Evolutionary conservation across 2,888 invertebrate genomes (phyloP).

Genomic region (Caenorhabditis virilis): DNA sequence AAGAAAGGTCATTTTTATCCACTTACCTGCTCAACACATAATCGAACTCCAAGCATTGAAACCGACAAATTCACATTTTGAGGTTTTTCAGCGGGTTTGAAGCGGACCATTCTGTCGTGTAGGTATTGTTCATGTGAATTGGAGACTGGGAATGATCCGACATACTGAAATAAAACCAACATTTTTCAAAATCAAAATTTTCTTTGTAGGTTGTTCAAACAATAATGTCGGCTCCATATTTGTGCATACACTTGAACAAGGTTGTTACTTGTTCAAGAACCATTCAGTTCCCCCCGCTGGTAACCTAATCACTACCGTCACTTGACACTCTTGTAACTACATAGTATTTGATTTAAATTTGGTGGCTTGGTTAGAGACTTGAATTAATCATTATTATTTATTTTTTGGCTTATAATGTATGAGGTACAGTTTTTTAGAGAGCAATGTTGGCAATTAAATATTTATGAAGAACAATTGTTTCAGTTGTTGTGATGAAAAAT

Average conservation of each 20-base stretch:
- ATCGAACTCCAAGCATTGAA: slow-evolving; percentile 44
- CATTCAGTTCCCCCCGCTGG: slow-evolving; percentile 4
- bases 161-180: slow-evolving; percentile 22
- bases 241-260: slow-evolving; percentile 15
- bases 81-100: slow-evolving; percentile 7
- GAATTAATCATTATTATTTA: no score
- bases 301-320: slow-evolving; percentile 25
- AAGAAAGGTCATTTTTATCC: not conserved
- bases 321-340: slow-evolving; percentile 25
- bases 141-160: slow-evolving; percentile 49
- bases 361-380: no score
- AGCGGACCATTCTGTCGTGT: slow-evolving; percentile 35
- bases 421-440: slow-evolving; percentile 1
- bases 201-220: not conserved
- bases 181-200: not conserved
- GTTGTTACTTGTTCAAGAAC: slow-evolving; percentile 21
- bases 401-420: not conserved
- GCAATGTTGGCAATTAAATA: no score
- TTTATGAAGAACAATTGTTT: no score
- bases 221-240: not conserved
- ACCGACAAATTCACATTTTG: slow-evolving; percentile 39
- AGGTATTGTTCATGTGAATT: slow-evolving; percentile 27
- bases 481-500: no score
- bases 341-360: slow-evolving; percentile 7
- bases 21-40: slow-evolving; percentile 38